Evolutionary conservation across 2,797 vertebrate genomes (phyloP).

Genomic region (Pelochelys cantorii): DNA sequence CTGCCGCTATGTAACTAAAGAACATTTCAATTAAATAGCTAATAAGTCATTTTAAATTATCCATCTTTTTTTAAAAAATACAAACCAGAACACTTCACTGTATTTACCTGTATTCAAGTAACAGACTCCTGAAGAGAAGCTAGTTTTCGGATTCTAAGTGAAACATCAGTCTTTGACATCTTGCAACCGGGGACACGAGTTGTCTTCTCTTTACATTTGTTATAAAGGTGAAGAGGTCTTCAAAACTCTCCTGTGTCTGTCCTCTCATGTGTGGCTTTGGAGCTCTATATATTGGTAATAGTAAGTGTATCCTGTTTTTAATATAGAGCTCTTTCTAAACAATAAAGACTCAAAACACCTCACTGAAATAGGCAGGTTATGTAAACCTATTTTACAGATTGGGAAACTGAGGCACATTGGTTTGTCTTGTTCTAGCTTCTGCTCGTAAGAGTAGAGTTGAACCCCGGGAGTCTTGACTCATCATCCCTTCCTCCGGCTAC

Average conservation of each 20-base stretch:
- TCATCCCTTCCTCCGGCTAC: neutral
- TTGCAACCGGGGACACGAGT: neutral
- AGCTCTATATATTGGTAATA: neutral
- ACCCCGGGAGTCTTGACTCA: neutral
- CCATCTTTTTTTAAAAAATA: neutral
- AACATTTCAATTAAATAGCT: slow-evolving; percentile 44
- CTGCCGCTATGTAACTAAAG: slow-evolving; percentile 9
- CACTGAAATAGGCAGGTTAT: neutral
- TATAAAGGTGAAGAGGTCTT: neutral
- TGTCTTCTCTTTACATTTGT: neutral
- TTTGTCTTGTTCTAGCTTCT: neutral
- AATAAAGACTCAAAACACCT: neutral
- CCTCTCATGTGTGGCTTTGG: neutral
- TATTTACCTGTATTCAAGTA: slow-evolving; percentile 15
- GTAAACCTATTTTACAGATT: neutral
- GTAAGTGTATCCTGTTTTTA: neutral
- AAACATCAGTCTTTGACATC: slow-evolving; percentile 13
- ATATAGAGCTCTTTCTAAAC: neutral
- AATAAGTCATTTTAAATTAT: slow-evolving; percentile 2
- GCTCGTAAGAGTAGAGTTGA: neutral
- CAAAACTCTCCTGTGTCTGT: neutral
- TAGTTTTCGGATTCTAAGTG: slow-evolving; percentile 25
- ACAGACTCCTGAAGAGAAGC: slow-evolving; percentile 42
- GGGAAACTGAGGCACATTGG: neutral
- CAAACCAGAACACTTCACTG: neutral